phyloP scores from a whole-genome alignment of 2,113 vertebrate genomes.

The Elaphurus davidianus region DNA sequence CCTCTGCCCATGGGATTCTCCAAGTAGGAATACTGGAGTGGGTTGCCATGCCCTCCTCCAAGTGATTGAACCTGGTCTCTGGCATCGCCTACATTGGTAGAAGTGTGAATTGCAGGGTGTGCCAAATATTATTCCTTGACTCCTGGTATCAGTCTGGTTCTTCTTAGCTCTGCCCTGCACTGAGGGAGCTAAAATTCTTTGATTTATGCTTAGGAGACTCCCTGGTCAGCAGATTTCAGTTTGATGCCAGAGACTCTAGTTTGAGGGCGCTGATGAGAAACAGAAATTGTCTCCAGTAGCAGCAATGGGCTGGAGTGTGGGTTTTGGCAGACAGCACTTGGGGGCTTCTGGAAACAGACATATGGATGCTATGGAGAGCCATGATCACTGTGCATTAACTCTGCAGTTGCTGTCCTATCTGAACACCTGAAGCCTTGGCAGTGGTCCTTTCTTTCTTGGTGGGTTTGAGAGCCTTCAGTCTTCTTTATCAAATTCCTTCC shows the following conservation, averaged over 20 bases:
- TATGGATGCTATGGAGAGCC: accelerated
- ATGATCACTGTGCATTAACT: accelerated
- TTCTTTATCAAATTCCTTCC: not conserved
- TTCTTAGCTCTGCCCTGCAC: not conserved
- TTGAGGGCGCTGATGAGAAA: not conserved
- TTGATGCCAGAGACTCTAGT: not conserved
- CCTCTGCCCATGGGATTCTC: not conserved
- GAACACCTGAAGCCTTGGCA: accelerated
- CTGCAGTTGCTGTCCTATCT: accelerated
- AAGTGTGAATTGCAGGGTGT: not conserved
- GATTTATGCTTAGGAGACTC: too few relatives aligned
- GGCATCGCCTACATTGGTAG: not conserved
- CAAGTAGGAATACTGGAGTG: not conserved
- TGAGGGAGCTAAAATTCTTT: not conserved
- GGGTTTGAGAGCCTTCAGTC: not conserved
- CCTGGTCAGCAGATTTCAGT: not conserved
- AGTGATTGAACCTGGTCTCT: not conserved
- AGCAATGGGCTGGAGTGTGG: not conserved
- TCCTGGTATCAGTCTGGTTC: not conserved
- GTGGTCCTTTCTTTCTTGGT: not conserved
- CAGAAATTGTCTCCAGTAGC: not conserved
- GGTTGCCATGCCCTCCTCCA: not conserved
- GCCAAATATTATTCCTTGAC: not conserved
- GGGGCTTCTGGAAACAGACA: not conserved
- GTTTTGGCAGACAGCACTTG: not conserved